Evolutionary conservation across 1,140 invertebrate species (phyloP).

Genomic region (Eriocheir sinensis): DNA sequence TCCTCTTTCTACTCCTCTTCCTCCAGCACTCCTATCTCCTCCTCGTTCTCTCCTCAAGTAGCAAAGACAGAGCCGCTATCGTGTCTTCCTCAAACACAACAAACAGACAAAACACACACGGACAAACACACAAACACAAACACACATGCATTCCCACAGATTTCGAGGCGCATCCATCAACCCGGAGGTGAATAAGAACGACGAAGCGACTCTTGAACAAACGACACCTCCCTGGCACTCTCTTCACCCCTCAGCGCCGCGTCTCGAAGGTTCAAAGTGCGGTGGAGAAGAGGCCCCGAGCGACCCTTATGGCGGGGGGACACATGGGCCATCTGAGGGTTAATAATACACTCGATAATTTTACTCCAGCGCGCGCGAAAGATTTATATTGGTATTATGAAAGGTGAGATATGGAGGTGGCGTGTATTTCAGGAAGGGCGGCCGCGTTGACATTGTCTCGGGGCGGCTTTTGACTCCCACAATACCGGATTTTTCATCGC

Average conservation of each 20-base stretch:
- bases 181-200: background rate
- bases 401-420: background rate
- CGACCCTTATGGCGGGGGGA: background rate
- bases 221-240: background rate
- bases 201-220: background rate
- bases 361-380: background rate
- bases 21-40: too few relatives aligned
- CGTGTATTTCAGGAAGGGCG: background rate
- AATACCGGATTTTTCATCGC: too few relatives aligned
- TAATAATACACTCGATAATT: conserved; percentile 18
- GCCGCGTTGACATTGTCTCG: too few relatives aligned
- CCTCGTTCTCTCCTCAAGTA: background rate
- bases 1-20: background rate
- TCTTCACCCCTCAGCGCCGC: background rate
- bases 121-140: too few relatives aligned
- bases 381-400: conserved; percentile 26
- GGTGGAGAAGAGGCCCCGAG: background rate
- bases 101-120: background rate
- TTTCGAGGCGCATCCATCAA: background rate
- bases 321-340: background rate
- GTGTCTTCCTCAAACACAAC: background rate
- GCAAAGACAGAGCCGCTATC: background rate
- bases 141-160: background rate
- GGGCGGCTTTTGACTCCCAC: too few relatives aligned
- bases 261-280: background rate